Conservation (phyloP, 2,797 vertebrate genomes). For the Sebastes nivosus region DNA sequence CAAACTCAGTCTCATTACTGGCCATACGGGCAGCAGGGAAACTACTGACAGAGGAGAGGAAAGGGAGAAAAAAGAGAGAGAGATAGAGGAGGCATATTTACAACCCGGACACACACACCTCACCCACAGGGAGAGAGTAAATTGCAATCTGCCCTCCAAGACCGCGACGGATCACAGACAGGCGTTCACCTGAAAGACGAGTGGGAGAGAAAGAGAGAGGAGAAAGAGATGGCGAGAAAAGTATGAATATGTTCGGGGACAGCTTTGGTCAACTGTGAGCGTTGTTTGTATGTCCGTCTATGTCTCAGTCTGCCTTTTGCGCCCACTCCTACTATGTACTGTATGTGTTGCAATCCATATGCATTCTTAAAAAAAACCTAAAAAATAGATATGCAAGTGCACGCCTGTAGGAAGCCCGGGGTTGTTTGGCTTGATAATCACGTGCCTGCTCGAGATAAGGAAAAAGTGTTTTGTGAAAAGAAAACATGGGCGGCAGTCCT, state of each 20-base stretch:
- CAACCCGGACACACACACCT: conserved; percentile 92
- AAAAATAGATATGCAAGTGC: conserved; percentile 61
- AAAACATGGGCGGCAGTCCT: conserved; percentile 78
- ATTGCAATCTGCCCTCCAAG: conserved; percentile 88
- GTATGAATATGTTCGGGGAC: conserved; percentile 40
- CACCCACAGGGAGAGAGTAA: conserved; percentile 90
- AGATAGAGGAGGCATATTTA: conserved; percentile 90
- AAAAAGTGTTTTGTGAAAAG: conserved; percentile 83
- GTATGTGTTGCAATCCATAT: conserved; percentile 45
- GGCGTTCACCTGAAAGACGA: conserved; percentile 65
- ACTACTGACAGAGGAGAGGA: conserved; percentile 46
- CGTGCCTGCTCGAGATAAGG: conserved; percentile 78
- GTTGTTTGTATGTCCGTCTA: conserved; percentile 6
- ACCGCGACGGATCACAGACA: conserved; percentile 68
- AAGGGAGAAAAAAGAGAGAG: conserved; percentile 73
- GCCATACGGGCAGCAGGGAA: conserved; percentile 89
- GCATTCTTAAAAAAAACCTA: conserved; percentile 20
- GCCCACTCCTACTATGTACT: neutral
- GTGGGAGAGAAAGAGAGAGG: conserved; percentile 45
- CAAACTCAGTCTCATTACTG: conserved; percentile 98
- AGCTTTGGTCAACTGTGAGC: conserved; percentile 61
- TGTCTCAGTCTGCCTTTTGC: neutral
- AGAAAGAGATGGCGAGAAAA: conserved; percentile 46
- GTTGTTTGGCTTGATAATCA: conserved; percentile 84
- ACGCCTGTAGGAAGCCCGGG: conserved; percentile 44